These are phyloP conservation scores for Galeopterus variegatus DNA, from an alignment of 2,113 vertebrate species.

Conservation along the genomic window DNA sequence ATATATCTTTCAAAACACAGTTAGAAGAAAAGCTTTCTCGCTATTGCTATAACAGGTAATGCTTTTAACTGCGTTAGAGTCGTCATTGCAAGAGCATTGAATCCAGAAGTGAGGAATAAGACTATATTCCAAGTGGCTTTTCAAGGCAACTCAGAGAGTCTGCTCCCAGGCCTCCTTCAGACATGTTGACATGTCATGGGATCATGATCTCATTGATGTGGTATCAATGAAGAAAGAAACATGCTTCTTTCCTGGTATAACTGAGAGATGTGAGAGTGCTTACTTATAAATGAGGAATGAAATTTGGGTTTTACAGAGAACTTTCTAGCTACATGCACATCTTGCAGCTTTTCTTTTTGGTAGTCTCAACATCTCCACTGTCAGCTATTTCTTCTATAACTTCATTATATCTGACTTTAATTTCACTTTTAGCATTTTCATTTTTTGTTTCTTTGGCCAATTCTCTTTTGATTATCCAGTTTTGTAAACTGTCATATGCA, in stretches of 20 bases:
- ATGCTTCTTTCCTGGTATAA: not conserved
- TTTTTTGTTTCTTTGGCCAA: not conserved
- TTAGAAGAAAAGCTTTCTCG: constrained; percentile 56
- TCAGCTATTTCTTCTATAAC: not conserved
- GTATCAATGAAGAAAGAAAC: not conserved
- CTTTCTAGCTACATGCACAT: not conserved
- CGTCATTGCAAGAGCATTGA: not conserved
- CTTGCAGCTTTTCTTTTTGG: not conserved
- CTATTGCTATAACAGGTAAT: not conserved
- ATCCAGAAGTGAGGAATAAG: not conserved
- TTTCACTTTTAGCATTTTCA: not conserved
- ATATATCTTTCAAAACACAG: constrained; percentile 64
- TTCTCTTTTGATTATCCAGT: not conserved
- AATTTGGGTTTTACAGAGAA: not conserved
- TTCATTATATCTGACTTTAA: not conserved
- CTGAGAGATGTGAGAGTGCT: not conserved
- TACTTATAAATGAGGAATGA: not conserved
- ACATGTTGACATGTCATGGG: not conserved
- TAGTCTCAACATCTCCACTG: not conserved
- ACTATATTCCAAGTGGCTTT: not conserved
- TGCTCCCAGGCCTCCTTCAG: not conserved
- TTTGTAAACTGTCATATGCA: not conserved
- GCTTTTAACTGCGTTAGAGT: constrained; percentile 3
- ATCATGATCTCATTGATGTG: not conserved
- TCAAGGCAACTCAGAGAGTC: not conserved